Percentiles rank a stretch among this genome's conserved stretches.
Conservation (phyloP, 2,888 invertebrate genomes). For the Meloe dianella region DNA sequence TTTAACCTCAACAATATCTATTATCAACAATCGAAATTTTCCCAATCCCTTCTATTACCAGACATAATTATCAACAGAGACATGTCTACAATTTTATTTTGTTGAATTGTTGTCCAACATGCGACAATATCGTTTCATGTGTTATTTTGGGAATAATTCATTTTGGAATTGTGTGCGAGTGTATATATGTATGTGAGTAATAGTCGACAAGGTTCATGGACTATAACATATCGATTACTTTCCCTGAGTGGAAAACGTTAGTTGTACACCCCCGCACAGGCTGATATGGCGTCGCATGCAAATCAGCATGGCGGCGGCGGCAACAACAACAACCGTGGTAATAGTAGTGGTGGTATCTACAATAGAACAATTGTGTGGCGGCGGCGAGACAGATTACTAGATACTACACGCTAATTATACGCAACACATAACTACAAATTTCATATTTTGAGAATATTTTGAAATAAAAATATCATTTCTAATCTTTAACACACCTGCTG, state of each 20-base stretch:
- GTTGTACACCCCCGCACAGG: slow-evolving; percentile 54
- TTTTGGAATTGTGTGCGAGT: not conserved
- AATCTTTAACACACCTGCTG: too few species aligned
- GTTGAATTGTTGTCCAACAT: slow-evolving; percentile 1
- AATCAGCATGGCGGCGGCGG: slow-evolving; percentile 66
- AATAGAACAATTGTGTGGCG: slow-evolving; percentile 41
- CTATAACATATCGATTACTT: slow-evolving; percentile 65
- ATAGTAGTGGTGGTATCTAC: not conserved
- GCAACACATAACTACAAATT: not conserved
- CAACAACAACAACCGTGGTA: slow-evolving; percentile 34
- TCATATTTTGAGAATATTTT: not conserved
- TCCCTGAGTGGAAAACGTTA: slow-evolving; percentile 53
- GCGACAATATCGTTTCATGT: not conserved
- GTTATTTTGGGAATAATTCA: slow-evolving; percentile 1
- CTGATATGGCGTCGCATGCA: slow-evolving; percentile 68
- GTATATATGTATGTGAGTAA: slow-evolving; percentile 15
- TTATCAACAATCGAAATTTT: not conserved
- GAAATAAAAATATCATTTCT: not conserved
- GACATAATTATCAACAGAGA: not conserved
- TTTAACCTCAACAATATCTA: not conserved
- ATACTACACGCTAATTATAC: not conserved
- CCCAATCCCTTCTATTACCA: not conserved
- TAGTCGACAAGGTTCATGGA: slow-evolving; percentile 31
- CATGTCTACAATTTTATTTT: not conserved
- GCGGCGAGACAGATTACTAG: slow-evolving; percentile 67